phyloP scores from a whole-genome alignment of 2,888 invertebrate species.

The Plagodis dolabraria region DNA sequence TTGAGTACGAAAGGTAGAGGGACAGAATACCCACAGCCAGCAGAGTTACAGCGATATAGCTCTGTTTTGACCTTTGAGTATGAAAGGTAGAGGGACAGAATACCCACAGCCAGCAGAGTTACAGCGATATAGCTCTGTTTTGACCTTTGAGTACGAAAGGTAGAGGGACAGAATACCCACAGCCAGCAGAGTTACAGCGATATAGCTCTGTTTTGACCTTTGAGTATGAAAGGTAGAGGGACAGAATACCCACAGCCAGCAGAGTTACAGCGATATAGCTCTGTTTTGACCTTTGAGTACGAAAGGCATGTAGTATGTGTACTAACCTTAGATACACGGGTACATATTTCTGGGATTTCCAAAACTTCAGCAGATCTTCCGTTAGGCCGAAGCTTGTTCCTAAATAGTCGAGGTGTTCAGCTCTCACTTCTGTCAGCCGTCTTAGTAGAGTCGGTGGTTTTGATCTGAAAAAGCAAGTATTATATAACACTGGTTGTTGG shows the following conservation, averaged over 20 bases:
- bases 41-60: too few relatives aligned
- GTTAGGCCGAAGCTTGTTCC: slow-evolving; percentile 98
- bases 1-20: background rate
- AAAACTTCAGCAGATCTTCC: slow-evolving; percentile 95
- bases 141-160: background rate
- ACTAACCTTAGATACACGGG: slow-evolving; percentile 94
- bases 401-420: slow-evolving; percentile 95
- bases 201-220: background rate
- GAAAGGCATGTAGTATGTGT: too few relatives aligned
- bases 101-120: too few relatives aligned
- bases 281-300: background rate
- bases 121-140: background rate
- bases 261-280: too few relatives aligned
- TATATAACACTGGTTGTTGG: too few relatives aligned
- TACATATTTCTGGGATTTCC: slow-evolving; percentile 91
- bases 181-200: too few relatives aligned
- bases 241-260: too few relatives aligned
- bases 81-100: too few relatives aligned
- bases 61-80: background rate
- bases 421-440: slow-evolving; percentile 92
- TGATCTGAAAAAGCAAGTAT: slow-evolving; percentile 61
- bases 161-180: too few relatives aligned
- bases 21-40: too few relatives aligned
- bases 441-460: slow-evolving; percentile 95
- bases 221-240: background rate